Conservation (phyloP, 2,113 vertebrate genomes). For the mouse (Mus musculus) region DNA sequence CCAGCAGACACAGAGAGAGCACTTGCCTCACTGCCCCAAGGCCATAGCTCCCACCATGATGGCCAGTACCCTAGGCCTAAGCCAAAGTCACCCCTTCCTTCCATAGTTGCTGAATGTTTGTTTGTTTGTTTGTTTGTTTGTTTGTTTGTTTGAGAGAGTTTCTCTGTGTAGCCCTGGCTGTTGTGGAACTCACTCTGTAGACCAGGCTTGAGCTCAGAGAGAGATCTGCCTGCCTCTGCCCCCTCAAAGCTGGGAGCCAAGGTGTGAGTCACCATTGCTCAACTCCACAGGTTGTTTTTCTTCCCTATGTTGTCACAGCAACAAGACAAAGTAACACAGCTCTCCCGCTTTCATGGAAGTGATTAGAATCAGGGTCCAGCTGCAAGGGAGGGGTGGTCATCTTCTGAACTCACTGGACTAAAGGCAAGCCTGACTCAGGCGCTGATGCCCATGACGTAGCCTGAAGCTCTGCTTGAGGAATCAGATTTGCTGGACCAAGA, state of each 20-base stretch:
- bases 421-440: neutral
- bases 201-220: neutral
- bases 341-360: neutral
- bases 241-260: neutral
- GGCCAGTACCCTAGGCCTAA: neutral
- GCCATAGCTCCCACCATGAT: neutral
- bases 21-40: neutral
- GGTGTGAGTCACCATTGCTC: rapidly evolving
- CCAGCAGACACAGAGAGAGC: neutral
- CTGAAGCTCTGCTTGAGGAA: neutral
- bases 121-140: neutral
- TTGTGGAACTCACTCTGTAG: neutral
- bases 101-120: neutral
- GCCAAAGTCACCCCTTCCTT: neutral
- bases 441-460: neutral
- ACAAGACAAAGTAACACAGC: neutral
- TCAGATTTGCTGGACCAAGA: constrained; percentile 7
- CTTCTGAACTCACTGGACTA: neutral
- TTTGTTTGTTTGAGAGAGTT: neutral
- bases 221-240: neutral
- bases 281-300: neutral
- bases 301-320: neutral
- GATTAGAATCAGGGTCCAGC: neutral
- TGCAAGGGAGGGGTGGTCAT: neutral
- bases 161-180: neutral